Conservation (phyloP, 2,113 vertebrate genomes). For the Montifringilla adamsi region DNA sequence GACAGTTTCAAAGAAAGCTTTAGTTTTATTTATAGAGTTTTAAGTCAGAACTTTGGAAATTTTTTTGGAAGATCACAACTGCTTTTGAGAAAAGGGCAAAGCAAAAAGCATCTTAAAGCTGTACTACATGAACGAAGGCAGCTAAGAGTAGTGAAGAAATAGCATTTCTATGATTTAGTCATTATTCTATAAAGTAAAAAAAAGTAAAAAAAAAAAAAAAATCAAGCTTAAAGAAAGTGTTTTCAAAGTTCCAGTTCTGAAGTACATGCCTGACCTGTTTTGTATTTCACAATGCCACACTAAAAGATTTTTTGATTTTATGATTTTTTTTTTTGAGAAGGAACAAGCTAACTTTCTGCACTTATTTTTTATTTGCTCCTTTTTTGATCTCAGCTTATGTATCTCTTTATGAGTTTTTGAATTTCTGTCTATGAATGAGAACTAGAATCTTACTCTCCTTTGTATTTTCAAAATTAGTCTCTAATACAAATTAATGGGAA, state of each 20-base stretch:
- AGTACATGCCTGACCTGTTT: background rate
- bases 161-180: background rate
- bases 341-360: background rate
- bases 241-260: background rate
- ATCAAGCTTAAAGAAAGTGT: accelerated
- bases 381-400: background rate
- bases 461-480: background rate
- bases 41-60: background rate
- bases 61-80: background rate
- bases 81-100: background rate
- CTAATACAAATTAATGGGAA: background rate
- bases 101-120: background rate
- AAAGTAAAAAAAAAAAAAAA: background rate
- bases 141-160: background rate
- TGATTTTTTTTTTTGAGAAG: background rate
- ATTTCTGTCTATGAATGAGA: background rate
- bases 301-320: too few relatives aligned
- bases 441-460: background rate
- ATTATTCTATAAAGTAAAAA: background rate
- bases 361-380: background rate
- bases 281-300: background rate
- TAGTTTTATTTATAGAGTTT: background rate
- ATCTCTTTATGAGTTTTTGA: background rate
- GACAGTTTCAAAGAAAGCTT: background rate
- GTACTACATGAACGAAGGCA: background rate